Evolutionary conservation across 2,888 invertebrate species (phyloP), one percentile per base, ranked within the genome.

Genomic region (Agrilus mali): DNA sequence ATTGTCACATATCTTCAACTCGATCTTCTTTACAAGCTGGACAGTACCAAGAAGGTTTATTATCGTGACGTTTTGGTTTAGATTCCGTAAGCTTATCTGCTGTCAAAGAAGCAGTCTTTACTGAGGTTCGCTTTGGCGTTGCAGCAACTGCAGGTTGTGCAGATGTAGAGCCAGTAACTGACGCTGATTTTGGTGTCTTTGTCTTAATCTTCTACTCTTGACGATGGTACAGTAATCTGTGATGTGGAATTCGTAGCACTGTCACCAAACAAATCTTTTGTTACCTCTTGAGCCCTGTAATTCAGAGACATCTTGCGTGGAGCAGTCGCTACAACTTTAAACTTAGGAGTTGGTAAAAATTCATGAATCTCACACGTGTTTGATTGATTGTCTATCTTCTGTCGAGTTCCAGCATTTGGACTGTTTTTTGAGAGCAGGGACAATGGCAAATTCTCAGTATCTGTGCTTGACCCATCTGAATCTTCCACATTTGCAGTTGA

Each of bases 1-100:
- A 41, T 36, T 36, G 41, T 44, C 41, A 8, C 41, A 44, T 44
- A 41, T 44, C 36, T 22, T 36, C 22, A n/a, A 42, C 33, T 44
- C 36, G 38, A 38, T 14, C 33, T 33, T 38, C 38, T 38, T 45
- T 33, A 45, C 42, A 45, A 34, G 38, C 17, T 20, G 42, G 42
- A 42, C 42, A 45, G 38, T 42, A 43, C 45, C 45, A 45, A 42
- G 41, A 44, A 35, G 40, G 41, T 41, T 41, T 41, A n/a, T n/a
- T n/a, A n/a, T n/a, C n/a, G n/a, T n/a, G n/a, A n/a, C n/a, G n/a
- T n/a, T n/a, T n/a, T n/a, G n/a, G n/a, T n/a, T n/a, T n/a, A n/a
- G n/a, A n/a, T n/a, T n/a, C n/a, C n/a, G n/a, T n/a, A n/a, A n/a
- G n/a, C n/a, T n/a, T n/a, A n/a, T n/a, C n/a, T n/a, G n/a, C n/a